Conservation (phyloP, 35 echinoderm and acorn worm species). For the Apostichopus parvimensis region DNA sequence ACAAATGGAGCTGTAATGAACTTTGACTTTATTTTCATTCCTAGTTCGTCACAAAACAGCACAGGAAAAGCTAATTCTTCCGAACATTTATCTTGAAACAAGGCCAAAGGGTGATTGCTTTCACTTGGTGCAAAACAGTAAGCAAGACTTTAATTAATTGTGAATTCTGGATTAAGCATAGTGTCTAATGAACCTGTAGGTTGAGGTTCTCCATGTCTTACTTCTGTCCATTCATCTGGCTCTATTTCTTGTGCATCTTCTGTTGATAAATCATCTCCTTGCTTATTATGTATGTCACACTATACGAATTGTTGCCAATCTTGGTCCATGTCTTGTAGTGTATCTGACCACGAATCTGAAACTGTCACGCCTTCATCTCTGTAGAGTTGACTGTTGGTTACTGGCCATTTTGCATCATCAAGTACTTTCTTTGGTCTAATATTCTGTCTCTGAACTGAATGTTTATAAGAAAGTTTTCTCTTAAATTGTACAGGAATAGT, state of each 20-base stretch:
- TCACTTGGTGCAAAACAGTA: slow-evolving; percentile 56
- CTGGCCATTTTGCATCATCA: slow-evolving; percentile 49
- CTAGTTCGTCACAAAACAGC: slow-evolving; percentile 59
- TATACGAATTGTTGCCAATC: slow-evolving; percentile 49
- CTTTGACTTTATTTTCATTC: slow-evolving; percentile 15
- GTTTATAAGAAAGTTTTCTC: slow-evolving; percentile 20
- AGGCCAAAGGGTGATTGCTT: slow-evolving; percentile 49
- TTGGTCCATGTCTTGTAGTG: not conserved
- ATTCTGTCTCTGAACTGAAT: slow-evolving; percentile 29
- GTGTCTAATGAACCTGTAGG: slow-evolving; percentile 52
- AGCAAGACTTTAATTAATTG: slow-evolving; percentile 16
- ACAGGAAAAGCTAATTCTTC: slow-evolving; percentile 59
- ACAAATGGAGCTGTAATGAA: slow-evolving; percentile 52
- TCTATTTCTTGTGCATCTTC: not conserved
- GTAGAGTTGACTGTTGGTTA: slow-evolving; percentile 53
- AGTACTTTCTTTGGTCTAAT: slow-evolving; percentile 52
- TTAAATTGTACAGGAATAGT: slow-evolving; percentile 59
- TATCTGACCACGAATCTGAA: slow-evolving; percentile 8
- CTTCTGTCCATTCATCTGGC: slow-evolving; percentile 63
- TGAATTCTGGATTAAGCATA: slow-evolving; percentile 49
- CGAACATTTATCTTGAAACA: slow-evolving; percentile 61
- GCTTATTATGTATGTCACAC: not conserved
- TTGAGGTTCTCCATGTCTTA: slow-evolving; percentile 15
- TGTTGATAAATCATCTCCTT: not conserved
- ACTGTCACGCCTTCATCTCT: slow-evolving; percentile 55